These are phyloP conservation scores for Conops quadrifasciatus DNA, from an alignment of 2,888 invertebrate genomes.

Conservation along the genomic window DNA sequence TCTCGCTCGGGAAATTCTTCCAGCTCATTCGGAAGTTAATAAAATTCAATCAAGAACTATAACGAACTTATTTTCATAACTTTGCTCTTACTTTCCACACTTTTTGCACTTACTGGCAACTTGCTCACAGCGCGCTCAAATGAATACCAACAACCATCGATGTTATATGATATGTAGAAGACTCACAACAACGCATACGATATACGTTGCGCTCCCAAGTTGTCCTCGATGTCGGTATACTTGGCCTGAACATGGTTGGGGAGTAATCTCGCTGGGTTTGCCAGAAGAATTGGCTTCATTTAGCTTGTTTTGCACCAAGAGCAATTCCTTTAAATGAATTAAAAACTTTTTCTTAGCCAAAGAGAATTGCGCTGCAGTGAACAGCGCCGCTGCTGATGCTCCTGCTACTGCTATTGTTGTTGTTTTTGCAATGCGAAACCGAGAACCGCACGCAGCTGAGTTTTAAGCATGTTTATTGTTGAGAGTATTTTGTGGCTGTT, in stretches of 20 bases:
- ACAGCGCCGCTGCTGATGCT: not conserved
- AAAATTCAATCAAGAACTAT: conserved; percentile 15
- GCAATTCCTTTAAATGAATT: conserved; percentile 42
- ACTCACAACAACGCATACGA: too few relatives aligned
- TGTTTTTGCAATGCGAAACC: not conserved
- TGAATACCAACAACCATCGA: too few relatives aligned
- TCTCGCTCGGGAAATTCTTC: not conserved
- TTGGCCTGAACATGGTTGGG: not conserved
- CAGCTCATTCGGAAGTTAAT: conserved; percentile 19
- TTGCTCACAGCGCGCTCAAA: conserved; percentile 2
- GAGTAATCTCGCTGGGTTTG: not conserved
- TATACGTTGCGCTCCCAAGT: not conserved
- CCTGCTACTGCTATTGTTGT: not conserved
- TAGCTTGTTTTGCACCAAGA: conserved; percentile 39
- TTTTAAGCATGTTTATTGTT: conserved; percentile 1
- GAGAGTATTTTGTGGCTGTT: not conserved
- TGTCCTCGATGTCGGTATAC: not conserved
- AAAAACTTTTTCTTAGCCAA: conserved; percentile 37
- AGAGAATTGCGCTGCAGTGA: conserved; percentile 21
- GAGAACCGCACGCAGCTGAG: conserved; percentile 21
- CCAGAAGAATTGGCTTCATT: conserved; percentile 45
- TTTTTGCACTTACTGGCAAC: conserved; percentile 8
- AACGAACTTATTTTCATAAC: not conserved
- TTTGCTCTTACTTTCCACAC: conserved; percentile 10
- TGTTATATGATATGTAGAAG: too few relatives aligned